phyloP scores from a whole-genome alignment of 2,888 invertebrate species.

The Dynastes hyllus region DNA sequence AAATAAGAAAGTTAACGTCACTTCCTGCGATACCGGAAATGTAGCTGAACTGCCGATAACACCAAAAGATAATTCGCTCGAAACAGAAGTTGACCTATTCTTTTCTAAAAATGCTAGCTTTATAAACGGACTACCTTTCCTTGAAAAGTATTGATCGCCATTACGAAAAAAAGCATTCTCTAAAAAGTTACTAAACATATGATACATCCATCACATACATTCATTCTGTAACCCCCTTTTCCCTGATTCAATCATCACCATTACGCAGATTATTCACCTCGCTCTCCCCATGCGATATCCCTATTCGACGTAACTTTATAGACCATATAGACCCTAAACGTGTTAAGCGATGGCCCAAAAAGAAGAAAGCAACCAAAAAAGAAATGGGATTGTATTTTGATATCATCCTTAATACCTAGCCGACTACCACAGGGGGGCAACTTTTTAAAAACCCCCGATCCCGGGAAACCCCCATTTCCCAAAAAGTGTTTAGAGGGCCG shows the following conservation, averaged over 20 bases:
- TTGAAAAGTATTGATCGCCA: too few species aligned
- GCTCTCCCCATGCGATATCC: neutral
- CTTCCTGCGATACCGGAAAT: too few species aligned
- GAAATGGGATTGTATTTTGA: conserved; percentile 22
- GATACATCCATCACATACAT: neutral
- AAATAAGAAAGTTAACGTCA: too few species aligned
- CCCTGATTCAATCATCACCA: conserved; percentile 20
- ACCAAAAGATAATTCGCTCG: too few species aligned
- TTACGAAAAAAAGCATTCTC: too few species aligned
- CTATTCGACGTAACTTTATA: neutral
- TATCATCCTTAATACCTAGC: conserved; percentile 7
- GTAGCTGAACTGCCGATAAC: too few species aligned
- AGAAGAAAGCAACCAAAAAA: neutral
- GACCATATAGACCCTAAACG: conserved; percentile 3
- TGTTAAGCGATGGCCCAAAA: conserved; percentile 18
- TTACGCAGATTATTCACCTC: conserved; percentile 4
- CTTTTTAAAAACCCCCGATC: too few species aligned
- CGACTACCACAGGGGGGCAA: conserved; percentile 18
- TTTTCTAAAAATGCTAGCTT: too few species aligned
- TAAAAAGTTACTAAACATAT: too few species aligned
- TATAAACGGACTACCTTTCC: too few species aligned
- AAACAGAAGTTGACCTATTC: too few species aligned
- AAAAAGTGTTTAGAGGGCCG: conserved; percentile 45
- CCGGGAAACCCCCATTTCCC: too few species aligned
- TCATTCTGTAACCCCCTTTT: neutral